Conservation (phyloP, 1,140 invertebrate genomes). For the Mylabris phalerata region DNA sequence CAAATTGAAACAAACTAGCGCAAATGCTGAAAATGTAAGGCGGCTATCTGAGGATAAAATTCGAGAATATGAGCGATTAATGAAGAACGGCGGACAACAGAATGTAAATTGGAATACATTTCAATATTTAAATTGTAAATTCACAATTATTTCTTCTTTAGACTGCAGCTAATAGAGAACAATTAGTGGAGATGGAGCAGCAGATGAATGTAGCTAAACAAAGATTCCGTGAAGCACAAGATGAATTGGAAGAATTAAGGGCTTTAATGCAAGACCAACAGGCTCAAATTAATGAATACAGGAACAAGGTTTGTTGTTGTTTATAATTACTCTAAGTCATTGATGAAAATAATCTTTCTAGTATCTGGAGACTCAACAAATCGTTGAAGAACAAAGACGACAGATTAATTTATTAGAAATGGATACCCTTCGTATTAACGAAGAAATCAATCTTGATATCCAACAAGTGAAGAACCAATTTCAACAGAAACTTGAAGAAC, state of each 20-base stretch:
- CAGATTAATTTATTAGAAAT: constrained; percentile 68
- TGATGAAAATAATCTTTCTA: constrained; percentile 19
- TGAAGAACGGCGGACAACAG: no score
- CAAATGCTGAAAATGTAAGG: constrained; percentile 47
- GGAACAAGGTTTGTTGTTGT: constrained; percentile 52
- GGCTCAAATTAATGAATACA: constrained; percentile 63
- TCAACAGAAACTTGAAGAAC: constrained; percentile 67
- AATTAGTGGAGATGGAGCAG: constrained; percentile 58
- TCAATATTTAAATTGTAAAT: no score
- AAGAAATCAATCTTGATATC: constrained; percentile 69
- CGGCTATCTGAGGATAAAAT: constrained; percentile 47
- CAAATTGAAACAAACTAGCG: constrained; percentile 45
- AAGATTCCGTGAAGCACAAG: constrained; percentile 56
- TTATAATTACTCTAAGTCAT: background rate
- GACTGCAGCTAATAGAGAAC: constrained; percentile 46
- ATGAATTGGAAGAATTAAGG: constrained; percentile 61
- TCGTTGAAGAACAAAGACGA: constrained; percentile 64
- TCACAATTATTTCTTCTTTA: constrained; percentile 1
- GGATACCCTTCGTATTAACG: constrained; percentile 66
- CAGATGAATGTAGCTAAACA: constrained; percentile 54
- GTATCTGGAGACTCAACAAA: constrained; percentile 63
- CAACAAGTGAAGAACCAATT: constrained; percentile 66
- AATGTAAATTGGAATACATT: no score
- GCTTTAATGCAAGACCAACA: constrained; percentile 62
- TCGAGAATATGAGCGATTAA: constrained; percentile 44